Percentiles rank a stretch among this genome's conserved stretches.
These are phyloP conservation scores for Melierax canorus DNA, from an alignment of 2,113 vertebrate species.

Conservation along the genomic window DNA sequence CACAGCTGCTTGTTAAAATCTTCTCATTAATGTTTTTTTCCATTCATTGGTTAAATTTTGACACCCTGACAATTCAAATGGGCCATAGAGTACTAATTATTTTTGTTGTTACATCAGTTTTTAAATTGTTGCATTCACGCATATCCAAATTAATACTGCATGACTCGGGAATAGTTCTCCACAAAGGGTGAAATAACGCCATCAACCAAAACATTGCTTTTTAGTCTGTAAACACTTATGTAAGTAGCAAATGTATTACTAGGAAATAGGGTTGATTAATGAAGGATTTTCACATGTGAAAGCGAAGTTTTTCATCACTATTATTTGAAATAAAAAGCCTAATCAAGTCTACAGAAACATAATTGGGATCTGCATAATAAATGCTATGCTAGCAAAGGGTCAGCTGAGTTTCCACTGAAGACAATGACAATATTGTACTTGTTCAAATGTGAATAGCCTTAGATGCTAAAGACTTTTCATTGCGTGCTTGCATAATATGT, in stretches of 20 bases:
- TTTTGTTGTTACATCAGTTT: conserved; percentile 26
- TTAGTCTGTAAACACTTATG: background rate
- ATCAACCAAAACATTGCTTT: background rate
- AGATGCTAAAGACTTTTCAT: background rate
- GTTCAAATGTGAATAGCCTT: background rate
- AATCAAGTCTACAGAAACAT: background rate
- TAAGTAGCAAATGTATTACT: conserved; percentile 25
- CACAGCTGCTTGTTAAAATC: background rate
- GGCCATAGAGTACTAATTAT: background rate
- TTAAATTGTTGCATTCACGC: background rate
- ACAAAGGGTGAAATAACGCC: background rate
- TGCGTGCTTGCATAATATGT: background rate
- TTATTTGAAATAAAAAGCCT: conserved; percentile 20
- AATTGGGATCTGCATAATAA: conserved; percentile 20
- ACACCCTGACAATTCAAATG: background rate
- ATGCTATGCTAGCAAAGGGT: background rate
- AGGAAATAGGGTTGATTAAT: conserved; percentile 3
- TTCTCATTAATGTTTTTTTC: background rate
- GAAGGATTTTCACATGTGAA: conserved; percentile 4
- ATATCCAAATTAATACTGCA: background rate
- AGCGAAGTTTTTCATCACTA: background rate
- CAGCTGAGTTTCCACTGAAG: background rate
- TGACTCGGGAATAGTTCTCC: background rate
- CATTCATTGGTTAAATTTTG: background rate
- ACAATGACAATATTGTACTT: background rate